Evolutionary conservation across 2,797 vertebrate genomes (phyloP), one percentile per base, ranked within the genome.

Genomic region (Brachyalestes nurse): DNA sequence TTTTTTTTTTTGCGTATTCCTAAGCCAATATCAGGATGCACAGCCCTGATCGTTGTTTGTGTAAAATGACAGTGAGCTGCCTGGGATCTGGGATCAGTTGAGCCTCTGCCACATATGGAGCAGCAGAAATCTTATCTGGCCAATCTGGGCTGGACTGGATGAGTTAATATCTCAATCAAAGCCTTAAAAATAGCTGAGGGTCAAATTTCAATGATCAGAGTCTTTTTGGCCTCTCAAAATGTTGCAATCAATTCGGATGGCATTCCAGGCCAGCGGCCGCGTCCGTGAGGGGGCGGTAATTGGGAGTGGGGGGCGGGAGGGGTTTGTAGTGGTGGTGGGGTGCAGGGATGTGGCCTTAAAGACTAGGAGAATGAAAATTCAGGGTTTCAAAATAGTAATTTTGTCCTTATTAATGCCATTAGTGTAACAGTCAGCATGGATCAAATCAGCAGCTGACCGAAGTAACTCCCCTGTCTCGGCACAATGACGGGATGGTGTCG

Each of bases 321-420:
- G 17, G 69, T 6, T 6, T 16, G 16, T 49, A 17, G 28, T 9
- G 66, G 61, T 12, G 83, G 86, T 81, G 83, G 82, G 84, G 84
- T 83, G 82, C 78, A 85, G 82, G 72, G 83, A 72, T 78, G 82
- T 87, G 85, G 82, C 87, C 88, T 89, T 42, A 78, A 77, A 87
- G 89, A 92, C 86, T 82, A 90, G 90, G 86, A 89, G 87, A 84
- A 89, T 49, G 86, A 89, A 91, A 91, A 92, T 89, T 89, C 88
- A 80, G 83, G 85, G 90, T 93, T 94, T 93, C 83, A 92, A 94
- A 95, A 93, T 93, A 93, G 91, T 90, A 93, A 92, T 94, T 94
- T 94, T 94, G 93, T 92, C 92, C 93, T 95, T 95, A 95, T 95
- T 95, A 95, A 93, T 94, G 93, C 92, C 92, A 95, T 95, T 95